Base-by-base conservation (phyloP, 2,888 invertebrate species). In the Cosmia pyralina region DNA sequence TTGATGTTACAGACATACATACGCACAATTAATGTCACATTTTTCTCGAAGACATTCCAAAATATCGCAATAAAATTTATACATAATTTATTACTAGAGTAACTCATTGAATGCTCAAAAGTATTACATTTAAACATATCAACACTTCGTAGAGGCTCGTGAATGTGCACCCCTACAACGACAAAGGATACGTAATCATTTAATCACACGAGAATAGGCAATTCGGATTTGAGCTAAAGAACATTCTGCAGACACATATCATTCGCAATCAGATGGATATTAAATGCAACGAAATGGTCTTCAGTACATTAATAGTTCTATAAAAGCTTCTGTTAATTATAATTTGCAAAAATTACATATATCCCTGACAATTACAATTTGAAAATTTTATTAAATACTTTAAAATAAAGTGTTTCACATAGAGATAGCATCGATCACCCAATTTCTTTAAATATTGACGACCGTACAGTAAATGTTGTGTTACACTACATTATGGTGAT, bases 401-500 rank as follows among this genome's bases (percentile, higher is more conserved):
- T 44, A 4, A 10, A 59, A 64, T 10, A 68, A 53, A 55, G 38
- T 71, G 60, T 44, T 66, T 66, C 50, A 28, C 28, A 28, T 28
- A 28, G 28, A 58, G 10, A 55, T 53, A 22, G 4, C 44, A 46
- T 34, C 4, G 2, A 17, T 65, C 17, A 10, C 22, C 6, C 11
- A 55, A 72, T 53, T 38, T 62, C 48, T 58, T 68, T n/a, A 64
- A 52, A 75, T 57, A 55, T 22, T 41, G 46, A n/a, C 17, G 46
- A 77, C 68, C 53, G 13, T 55, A 70, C 48, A 69, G 38, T 52
- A 57, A 79, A 70, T 65, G 2, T 66, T 38, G 52, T 67, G n/a
- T 67, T 67, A 76, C 22, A 57, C 72, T 84, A 84, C 59, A 77
- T 86, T 88, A n/a, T 90, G 89, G 88, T 90, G 85, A 88, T 87